Conservation (phyloP, 2,888 invertebrate species). For the Phorcus lineatus region DNA sequence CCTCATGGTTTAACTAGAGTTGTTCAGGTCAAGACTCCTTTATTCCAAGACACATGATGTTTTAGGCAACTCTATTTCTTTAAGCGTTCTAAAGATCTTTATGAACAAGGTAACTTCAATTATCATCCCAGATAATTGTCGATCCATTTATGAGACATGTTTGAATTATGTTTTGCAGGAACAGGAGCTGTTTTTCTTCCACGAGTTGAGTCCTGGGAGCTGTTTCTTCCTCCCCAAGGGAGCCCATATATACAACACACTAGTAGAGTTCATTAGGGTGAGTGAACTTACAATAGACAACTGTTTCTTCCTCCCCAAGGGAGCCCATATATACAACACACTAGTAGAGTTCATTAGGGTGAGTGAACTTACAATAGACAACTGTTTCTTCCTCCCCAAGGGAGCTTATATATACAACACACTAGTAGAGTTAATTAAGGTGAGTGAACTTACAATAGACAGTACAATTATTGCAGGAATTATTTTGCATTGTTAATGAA, state of each 20-base stretch:
- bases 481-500: no score
- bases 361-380: conserved; percentile 76
- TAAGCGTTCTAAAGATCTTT: no score
- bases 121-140: no score
- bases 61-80: no score
- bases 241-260: conserved; percentile 95
- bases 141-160: background rate
- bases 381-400: conserved; percentile 97
- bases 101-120: no score
- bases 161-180: conserved; percentile 79
- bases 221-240: conserved; percentile 99
- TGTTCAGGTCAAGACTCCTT: no score
- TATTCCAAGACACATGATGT: no score
- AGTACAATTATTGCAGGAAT: no score
- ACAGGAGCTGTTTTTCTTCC: conserved; percentile 98
- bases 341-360: conserved; percentile 88
- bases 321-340: conserved; percentile 96
- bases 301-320: conserved; percentile 97
- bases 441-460: conserved; percentile 54
- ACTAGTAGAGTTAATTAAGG: conserved; percentile 88
- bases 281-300: conserved; percentile 79
- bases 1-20: no score
- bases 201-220: conserved; percentile 97
- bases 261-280: conserved; percentile 87
- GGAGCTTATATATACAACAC: conserved; percentile 98